These are phyloP conservation scores for Lutjanus erythropterus DNA, from an alignment of 2,113 vertebrate species.

Conservation along the genomic window DNA sequence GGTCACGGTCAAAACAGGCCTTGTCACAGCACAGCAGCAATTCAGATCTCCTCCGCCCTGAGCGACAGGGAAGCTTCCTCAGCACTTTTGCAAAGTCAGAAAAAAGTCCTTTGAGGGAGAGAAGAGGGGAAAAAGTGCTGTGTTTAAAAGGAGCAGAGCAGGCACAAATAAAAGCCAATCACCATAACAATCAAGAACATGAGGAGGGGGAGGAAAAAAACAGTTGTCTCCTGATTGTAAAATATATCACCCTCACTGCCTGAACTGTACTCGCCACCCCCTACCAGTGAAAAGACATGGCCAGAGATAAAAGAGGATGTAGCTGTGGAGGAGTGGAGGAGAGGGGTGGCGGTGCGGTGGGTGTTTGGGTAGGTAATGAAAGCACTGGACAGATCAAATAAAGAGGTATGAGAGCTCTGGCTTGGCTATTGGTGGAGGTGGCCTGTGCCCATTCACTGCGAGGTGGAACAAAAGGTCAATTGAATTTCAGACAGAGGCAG, in stretches of 20 bases:
- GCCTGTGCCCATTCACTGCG: conserved; percentile 68
- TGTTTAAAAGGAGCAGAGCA: conserved; percentile 57
- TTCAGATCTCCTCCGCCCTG: conserved; percentile 43
- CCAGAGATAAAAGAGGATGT: conserved; percentile 56
- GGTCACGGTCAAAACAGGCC: conserved; percentile 47
- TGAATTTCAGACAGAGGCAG: conserved; percentile 74
- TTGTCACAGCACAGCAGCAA: conserved; percentile 38
- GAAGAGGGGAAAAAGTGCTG: conserved; percentile 17
- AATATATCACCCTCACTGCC: conserved; percentile 25
- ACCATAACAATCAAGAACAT: conserved; percentile 48
- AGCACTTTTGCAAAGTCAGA: conserved; percentile 74
- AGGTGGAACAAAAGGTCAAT: conserved; percentile 81
- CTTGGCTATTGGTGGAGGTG: conserved; percentile 49
- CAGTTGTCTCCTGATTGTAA: conserved; percentile 27
- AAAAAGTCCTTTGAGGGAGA: conserved; percentile 51
- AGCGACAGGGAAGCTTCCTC: conserved; percentile 60
- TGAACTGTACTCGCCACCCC: background rate
- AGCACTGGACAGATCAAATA: conserved; percentile 74
- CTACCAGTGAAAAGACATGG: conserved; percentile 15
- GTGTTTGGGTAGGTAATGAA: conserved; percentile 71
- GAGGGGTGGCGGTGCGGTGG: conserved; percentile 4
- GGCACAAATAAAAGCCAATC: conserved; percentile 73
- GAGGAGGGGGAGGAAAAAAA: conserved; percentile 18
- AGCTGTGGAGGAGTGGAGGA: conserved; percentile 27
- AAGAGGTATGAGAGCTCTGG: conserved; percentile 67